Percentiles rank a stretch among this genome's conserved stretches.
Evolutionary conservation across 2,888 invertebrate genomes (phyloP).

Genomic region (Drosophila barbarae): DNA sequence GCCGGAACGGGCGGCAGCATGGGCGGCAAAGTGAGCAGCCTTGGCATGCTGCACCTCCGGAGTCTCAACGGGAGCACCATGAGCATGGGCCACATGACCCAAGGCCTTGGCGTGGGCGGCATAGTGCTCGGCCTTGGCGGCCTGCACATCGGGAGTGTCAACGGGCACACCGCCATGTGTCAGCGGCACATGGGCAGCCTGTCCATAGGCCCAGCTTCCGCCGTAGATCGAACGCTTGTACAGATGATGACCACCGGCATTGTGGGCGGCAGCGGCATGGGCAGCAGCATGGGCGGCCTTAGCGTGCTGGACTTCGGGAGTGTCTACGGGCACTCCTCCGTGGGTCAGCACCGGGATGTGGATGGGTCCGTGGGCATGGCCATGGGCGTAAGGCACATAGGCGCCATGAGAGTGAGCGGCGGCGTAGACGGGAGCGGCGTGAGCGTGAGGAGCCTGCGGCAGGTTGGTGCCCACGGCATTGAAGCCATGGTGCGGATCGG

Average conservation of each 20-base stretch:
- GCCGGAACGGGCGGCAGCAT: slow-evolving; percentile 77
- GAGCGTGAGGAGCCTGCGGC: slow-evolving; percentile 81
- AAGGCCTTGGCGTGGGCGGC: slow-evolving; percentile 79
- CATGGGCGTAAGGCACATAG: slow-evolving; percentile 72
- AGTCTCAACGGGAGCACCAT: slow-evolving; percentile 79
- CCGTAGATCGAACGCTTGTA: slow-evolving; percentile 79
- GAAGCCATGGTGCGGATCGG: slow-evolving; percentile 84
- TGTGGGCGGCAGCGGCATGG: slow-evolving; percentile 80
- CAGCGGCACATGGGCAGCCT: slow-evolving; percentile 75
- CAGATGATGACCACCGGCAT: slow-evolving; percentile 78
- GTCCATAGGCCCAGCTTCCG: slow-evolving; percentile 74
- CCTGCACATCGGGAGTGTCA: slow-evolving; percentile 81
- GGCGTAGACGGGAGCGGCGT: slow-evolving; percentile 70
- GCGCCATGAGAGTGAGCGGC: slow-evolving; percentile 73
- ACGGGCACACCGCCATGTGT: slow-evolving; percentile 80
- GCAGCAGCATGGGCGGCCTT: slow-evolving; percentile 81
- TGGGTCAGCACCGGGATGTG: slow-evolving; percentile 75
- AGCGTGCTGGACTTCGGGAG: slow-evolving; percentile 81
- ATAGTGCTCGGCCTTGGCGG: slow-evolving; percentile 79
- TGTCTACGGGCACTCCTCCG: slow-evolving; percentile 79
- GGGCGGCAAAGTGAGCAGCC: slow-evolving; percentile 79
- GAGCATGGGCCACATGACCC: slow-evolving; percentile 70
- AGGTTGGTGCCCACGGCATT: slow-evolving; percentile 84
- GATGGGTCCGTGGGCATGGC: slow-evolving; percentile 57
- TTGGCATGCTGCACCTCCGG: slow-evolving; percentile 80